Conservation (phyloP, 2,113 vertebrate species). For the Pachyramphus minor region DNA sequence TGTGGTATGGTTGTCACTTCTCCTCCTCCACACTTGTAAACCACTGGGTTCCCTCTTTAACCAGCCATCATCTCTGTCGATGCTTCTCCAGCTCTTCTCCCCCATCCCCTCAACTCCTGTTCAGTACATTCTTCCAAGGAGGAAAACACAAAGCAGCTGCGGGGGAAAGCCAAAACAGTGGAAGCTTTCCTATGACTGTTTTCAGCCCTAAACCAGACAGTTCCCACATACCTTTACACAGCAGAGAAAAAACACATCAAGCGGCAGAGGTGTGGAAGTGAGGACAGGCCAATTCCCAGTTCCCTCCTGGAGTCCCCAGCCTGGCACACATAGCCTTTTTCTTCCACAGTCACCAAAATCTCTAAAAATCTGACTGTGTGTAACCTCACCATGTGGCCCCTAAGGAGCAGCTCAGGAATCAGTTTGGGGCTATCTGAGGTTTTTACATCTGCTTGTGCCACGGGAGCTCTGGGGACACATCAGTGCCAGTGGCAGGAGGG, state of each 20-base stretch:
- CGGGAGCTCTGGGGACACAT: constrained; percentile 11
- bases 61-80: not conserved
- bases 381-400: not conserved
- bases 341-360: not conserved
- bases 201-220: not conserved
- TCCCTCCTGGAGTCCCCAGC: not conserved
- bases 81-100: not conserved
- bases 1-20: too few relatives aligned
- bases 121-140: not conserved
- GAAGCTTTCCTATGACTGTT: not conserved
- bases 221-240: accelerated
- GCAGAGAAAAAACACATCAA: not conserved
- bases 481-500: not conserved
- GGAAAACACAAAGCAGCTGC: not conserved
- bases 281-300: not conserved
- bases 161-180: not conserved
- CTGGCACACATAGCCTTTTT: not conserved
- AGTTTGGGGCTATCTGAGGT: not conserved
- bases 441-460: constrained; percentile 5
- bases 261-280: not conserved
- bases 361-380: not conserved
- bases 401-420: not conserved
- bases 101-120: not conserved
- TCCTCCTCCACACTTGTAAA: too few relatives aligned
- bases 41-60: too few relatives aligned